phyloP scores from a whole-genome alignment of 1,140 invertebrate genomes.

The Ganaspis sp. region DNA sequence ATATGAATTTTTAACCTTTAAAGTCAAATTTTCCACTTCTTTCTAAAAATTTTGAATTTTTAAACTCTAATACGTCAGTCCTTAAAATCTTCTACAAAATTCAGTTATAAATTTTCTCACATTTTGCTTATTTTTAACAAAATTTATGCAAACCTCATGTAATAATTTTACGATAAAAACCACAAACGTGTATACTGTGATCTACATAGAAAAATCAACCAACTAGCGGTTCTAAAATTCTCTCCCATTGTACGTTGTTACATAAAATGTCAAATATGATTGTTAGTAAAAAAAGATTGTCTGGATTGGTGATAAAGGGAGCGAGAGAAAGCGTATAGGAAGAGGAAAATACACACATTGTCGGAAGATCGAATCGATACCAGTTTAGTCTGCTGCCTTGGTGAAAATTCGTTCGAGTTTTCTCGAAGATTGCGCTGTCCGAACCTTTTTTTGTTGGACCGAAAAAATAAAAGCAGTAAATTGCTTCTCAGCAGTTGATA shows the following conservation, averaged over 20 bases:
- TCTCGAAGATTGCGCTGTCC: constrained; percentile 22
- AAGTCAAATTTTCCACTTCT: too few relatives aligned
- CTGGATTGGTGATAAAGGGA: background rate
- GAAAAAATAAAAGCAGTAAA: constrained; percentile 7
- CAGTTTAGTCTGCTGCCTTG: constrained; percentile 70
- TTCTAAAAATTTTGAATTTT: too few relatives aligned
- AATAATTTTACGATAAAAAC: background rate
- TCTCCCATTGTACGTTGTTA: constrained; percentile 43
- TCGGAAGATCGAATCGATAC: constrained; percentile 56
- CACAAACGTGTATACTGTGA: constrained; percentile 38
- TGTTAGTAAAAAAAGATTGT: constrained; percentile 25
- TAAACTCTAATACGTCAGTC: too few relatives aligned
- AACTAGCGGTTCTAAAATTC: constrained; percentile 56
- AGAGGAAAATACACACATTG: constrained; percentile 40
- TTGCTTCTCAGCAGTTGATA: background rate
- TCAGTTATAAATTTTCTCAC: constrained; percentile 20
- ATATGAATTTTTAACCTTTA: too few relatives aligned
- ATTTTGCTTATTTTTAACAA: background rate
- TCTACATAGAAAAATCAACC: constrained; percentile 55
- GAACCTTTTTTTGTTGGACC: background rate
- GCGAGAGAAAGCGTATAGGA: constrained; percentile 31
- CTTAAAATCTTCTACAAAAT: too few relatives aligned
- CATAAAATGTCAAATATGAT: background rate
- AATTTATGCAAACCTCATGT: constrained; percentile 5
- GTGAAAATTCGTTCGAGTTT: constrained; percentile 5